A percentile compares a stretch with the other conserved stretches of the same genome.
Conservation (phyloP, 2,888 invertebrate genomes). For the Caprella mutica region DNA sequence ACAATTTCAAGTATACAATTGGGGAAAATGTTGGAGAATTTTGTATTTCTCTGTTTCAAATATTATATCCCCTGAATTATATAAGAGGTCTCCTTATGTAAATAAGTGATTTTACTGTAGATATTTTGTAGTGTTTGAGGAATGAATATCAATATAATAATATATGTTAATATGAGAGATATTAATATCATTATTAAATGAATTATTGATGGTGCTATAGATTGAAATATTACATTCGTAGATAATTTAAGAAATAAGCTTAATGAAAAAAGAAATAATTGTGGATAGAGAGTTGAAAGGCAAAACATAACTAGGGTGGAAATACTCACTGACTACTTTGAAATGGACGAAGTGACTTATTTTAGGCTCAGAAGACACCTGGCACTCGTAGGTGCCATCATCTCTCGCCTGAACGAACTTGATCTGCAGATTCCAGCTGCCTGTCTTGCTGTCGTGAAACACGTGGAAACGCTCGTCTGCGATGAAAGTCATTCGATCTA, state of each 20-base stretch:
- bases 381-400: constrained; percentile 38
- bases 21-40: not conserved
- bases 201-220: not conserved
- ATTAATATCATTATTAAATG: not conserved
- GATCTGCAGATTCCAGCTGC: constrained; percentile 82
- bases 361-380: constrained; percentile 39
- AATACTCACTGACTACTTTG: constrained; percentile 36
- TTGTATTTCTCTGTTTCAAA: not conserved
- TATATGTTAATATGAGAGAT: not conserved
- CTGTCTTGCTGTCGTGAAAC: constrained; percentile 65
- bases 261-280: not conserved
- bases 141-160: too few species aligned
- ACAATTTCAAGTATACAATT: not conserved
- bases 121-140: too few species aligned
- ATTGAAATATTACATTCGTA: not conserved
- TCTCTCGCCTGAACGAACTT: constrained; percentile 35
- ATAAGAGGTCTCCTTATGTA: not conserved
- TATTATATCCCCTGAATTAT: not conserved
- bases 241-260: not conserved
- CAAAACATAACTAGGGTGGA: not conserved
- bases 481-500: constrained; percentile 56
- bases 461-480: constrained; percentile 85
- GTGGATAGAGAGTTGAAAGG: not conserved
- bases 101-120: not conserved
- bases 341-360: constrained; percentile 37